Conservation (phyloP, 2,888 invertebrate genomes). For the Meandrusa payeni region DNA sequence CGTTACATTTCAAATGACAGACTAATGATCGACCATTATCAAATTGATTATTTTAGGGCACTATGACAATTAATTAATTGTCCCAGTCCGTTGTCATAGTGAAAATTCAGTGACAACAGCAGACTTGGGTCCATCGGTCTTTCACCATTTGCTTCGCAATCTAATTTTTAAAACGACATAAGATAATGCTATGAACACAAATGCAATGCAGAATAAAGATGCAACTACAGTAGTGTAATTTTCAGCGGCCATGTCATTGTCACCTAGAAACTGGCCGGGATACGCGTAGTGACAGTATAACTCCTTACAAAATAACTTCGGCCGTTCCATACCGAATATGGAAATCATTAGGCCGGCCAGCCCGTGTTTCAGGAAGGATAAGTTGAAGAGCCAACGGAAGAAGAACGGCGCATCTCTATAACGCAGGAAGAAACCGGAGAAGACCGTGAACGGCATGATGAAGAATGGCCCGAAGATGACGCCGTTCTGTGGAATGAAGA, state of each 20-base stretch:
- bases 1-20: too few relatives aligned
- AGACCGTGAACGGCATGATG: slow-evolving; percentile 92
- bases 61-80: too few relatives aligned
- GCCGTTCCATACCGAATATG: slow-evolving; percentile 90
- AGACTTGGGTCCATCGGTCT: too few relatives aligned
- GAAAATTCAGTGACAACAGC: too few relatives aligned
- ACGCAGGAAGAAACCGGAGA: slow-evolving; percentile 96
- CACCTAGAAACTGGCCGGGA: slow-evolving; percentile 87
- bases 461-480: slow-evolving; percentile 94
- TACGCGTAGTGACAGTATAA: slow-evolving; percentile 88
- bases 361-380: slow-evolving; percentile 94
- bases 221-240: slow-evolving; percentile 84
- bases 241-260: slow-evolving; percentile 85
- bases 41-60: too few relatives aligned
- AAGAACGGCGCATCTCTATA: slow-evolving; percentile 88
- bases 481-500: slow-evolving; percentile 87
- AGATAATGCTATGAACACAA: slow-evolving; percentile 82
- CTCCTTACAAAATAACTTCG: slow-evolving; percentile 86
- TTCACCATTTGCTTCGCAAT: slow-evolving; percentile 79
- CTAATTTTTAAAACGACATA: slow-evolving; percentile 85
- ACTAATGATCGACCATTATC: too few relatives aligned
- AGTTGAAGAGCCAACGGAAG: slow-evolving; percentile 92
- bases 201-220: slow-evolving; percentile 83
- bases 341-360: slow-evolving; percentile 91
- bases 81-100: too few relatives aligned